phyloP scores from a whole-genome alignment of 2,113 vertebrate species.

The Pantherophis guttatus region DNA sequence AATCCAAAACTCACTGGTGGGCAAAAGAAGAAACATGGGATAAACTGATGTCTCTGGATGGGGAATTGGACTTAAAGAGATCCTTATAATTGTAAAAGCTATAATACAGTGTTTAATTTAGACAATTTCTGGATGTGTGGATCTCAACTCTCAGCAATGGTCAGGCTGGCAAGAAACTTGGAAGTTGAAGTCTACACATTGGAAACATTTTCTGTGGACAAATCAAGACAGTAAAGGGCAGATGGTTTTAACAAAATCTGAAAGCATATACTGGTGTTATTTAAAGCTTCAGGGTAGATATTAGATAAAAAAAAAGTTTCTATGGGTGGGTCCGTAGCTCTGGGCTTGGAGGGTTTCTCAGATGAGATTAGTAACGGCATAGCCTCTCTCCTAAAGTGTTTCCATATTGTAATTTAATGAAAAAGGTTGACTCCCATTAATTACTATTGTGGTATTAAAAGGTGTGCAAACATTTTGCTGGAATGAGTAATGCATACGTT shows the following conservation, averaged over 20 bases:
- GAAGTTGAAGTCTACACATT: neutral
- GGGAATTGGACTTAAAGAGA: neutral
- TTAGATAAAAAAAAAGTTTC: neutral
- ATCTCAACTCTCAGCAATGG: neutral
- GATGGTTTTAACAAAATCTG: neutral
- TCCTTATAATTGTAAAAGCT: neutral
- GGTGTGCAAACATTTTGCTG: neutral
- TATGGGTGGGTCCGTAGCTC: neutral
- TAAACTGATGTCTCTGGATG: neutral
- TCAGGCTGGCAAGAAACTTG: neutral
- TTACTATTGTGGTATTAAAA: slow-evolving; percentile 1
- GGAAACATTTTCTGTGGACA: neutral
- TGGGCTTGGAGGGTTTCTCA: neutral
- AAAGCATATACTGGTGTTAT: neutral
- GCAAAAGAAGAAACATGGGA: neutral
- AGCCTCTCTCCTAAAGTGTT: neutral
- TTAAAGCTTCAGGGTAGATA: neutral
- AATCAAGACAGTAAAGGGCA: neutral
- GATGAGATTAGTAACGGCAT: neutral
- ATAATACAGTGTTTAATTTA: neutral
- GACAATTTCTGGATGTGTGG: neutral
- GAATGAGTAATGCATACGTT: neutral
- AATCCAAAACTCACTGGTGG: neutral
- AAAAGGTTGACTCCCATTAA: neutral
- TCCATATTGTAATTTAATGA: neutral